phyloP scores from a whole-genome alignment of 2,888 invertebrate species.

The Willowsia nigromaculata region DNA sequence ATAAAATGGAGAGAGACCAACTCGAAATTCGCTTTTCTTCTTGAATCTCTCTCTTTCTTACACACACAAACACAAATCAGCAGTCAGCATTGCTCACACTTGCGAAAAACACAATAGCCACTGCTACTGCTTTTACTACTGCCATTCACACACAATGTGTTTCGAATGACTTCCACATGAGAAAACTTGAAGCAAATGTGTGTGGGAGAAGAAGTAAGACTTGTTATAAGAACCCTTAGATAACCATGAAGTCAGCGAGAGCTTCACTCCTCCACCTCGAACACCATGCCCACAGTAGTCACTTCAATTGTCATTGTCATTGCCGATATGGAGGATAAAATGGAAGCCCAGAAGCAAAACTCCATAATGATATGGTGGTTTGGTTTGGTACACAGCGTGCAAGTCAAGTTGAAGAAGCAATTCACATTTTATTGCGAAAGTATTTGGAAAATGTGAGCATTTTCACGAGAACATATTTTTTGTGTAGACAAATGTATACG shows the following conservation, averaged over 20 bases:
- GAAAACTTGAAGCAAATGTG: slow-evolving; percentile 1
- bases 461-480: background rate
- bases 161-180: slow-evolving; percentile 67
- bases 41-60: background rate
- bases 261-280: background rate
- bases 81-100: slow-evolving; percentile 48
- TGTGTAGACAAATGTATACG: background rate
- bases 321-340: background rate
- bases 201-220: background rate
- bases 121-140: background rate
- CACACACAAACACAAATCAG: background rate
- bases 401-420: background rate
- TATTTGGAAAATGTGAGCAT: background rate
- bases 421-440: background rate
- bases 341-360: background rate
- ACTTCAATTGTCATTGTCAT: background rate
- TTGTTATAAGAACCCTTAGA: background rate
- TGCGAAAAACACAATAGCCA: slow-evolving; percentile 46
- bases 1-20: slow-evolving; percentile 8
- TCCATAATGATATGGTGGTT: background rate
- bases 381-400: background rate
- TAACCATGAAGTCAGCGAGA: background rate
- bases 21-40: background rate
- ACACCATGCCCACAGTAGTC: background rate
- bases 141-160: slow-evolving; percentile 47